These are phyloP conservation scores for Bombus breviceps DNA, from an alignment of 1,140 invertebrate genomes.

Conservation along the genomic window DNA sequence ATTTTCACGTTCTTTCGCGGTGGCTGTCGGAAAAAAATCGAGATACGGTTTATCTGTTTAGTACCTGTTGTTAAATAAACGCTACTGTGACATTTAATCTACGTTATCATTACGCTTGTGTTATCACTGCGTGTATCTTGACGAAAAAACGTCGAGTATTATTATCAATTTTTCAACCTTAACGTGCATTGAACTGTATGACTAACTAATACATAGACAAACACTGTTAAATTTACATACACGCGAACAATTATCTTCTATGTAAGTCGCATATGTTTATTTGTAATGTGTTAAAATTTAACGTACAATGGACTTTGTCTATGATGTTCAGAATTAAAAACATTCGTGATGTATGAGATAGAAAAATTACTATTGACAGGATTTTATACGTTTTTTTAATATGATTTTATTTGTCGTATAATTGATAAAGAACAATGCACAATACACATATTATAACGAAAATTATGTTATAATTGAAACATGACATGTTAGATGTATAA, in stretches of 20 bases:
- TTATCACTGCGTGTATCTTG: neutral
- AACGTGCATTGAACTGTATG: neutral
- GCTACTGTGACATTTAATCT: neutral
- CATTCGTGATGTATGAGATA: no score
- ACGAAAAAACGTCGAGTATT: neutral
- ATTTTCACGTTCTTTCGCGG: no score
- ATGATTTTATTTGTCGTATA: no score
- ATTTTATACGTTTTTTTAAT: no score
- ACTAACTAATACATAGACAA: neutral
- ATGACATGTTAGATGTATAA: no score
- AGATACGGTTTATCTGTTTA: conserved; percentile 2
- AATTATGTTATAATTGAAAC: no score
- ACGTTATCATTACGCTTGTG: neutral
- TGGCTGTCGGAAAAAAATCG: neutral
- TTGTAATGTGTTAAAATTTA: neutral
- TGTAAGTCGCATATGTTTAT: neutral
- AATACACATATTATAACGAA: no score
- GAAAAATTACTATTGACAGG: no score
- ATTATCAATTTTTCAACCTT: conserved; percentile 3
- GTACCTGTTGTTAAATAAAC: neutral
- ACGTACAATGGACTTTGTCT: neutral
- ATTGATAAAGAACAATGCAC: no score
- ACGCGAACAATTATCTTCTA: neutral
- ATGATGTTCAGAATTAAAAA: no score
- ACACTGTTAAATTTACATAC: neutral